These are phyloP conservation scores for Morbakka virulenta DNA, from an alignment of 30 jellyfish, hydroid and myxozoan genomes.

Conservation along the genomic window DNA sequence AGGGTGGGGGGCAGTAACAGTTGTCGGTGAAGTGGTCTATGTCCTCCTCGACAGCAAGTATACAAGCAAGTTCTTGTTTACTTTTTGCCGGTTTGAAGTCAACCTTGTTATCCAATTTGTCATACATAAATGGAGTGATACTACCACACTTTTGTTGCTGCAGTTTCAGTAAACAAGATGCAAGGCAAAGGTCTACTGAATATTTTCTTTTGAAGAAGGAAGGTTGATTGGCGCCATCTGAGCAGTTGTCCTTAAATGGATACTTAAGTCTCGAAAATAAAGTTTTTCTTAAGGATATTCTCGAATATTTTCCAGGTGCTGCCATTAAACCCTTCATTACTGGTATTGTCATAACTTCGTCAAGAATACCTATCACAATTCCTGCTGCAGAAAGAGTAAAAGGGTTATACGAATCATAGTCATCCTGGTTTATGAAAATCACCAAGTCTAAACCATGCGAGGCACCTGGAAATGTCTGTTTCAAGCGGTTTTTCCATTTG, in stretches of 20 bases:
- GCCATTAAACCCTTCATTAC: not conserved
- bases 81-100: not conserved
- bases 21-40: no score
- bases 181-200: not conserved
- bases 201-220: not conserved
- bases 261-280: not conserved
- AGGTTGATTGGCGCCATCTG: not conserved
- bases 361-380: not conserved
- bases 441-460: not conserved
- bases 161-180: not conserved
- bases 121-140: not conserved
- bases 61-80: not conserved
- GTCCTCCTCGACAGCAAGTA: no score
- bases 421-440: not conserved
- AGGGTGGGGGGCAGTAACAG: constrained; percentile 20
- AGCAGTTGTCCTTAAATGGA: constrained; percentile 21
- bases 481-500: not conserved
- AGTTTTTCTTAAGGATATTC: constrained; percentile 4
- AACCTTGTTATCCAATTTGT: not conserved
- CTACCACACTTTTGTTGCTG: not conserved
- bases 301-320: constrained; percentile 12
- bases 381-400: not conserved
- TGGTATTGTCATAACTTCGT: not conserved
- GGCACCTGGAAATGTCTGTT: not conserved
- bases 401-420: not conserved